These are phyloP conservation scores for Zaprionus davidi DNA, from an alignment of 1,140 invertebrate species.

Conservation along the genomic window DNA sequence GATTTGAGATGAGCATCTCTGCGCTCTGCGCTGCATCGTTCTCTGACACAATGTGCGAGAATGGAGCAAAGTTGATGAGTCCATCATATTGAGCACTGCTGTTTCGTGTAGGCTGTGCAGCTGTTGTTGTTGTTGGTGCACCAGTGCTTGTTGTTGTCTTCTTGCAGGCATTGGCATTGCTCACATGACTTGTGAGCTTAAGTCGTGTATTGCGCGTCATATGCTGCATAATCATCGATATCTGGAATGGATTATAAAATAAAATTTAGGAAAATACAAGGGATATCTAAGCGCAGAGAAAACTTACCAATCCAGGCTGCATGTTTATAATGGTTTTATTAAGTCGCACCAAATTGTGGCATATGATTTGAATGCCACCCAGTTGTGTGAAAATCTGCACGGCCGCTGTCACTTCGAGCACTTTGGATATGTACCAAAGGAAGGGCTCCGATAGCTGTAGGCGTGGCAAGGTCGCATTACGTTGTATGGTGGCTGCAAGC, in stretches of 20 bases:
- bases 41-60: constrained; percentile 91
- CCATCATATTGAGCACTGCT: constrained; percentile 86
- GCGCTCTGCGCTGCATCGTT: constrained; percentile 94
- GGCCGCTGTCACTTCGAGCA: constrained; percentile 89
- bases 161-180: constrained; percentile 54
- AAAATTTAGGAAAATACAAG: not conserved
- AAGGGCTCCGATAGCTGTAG: constrained; percentile 90
- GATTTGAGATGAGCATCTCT: constrained; percentile 92
- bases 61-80: constrained; percentile 94
- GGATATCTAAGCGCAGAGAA: not conserved
- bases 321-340: constrained; percentile 85
- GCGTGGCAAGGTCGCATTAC: constrained; percentile 76
- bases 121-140: constrained; percentile 31
- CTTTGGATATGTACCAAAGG: constrained; percentile 90
- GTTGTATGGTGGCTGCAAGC: constrained; percentile 78
- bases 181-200: constrained; percentile 63
- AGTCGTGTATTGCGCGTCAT: constrained; percentile 85
- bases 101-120: constrained; percentile 50
- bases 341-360: constrained; percentile 86
- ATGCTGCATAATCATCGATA: constrained; percentile 88
- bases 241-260: constrained; percentile 52
- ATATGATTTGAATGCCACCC: constrained; percentile 87
- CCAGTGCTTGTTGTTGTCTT: constrained; percentile 55
- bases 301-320: constrained; percentile 82
- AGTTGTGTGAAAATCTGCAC: constrained; percentile 88